Evolutionary conservation across 2,797 vertebrate genomes (phyloP).

Genomic region (Macropus fuliginosus): DNA sequence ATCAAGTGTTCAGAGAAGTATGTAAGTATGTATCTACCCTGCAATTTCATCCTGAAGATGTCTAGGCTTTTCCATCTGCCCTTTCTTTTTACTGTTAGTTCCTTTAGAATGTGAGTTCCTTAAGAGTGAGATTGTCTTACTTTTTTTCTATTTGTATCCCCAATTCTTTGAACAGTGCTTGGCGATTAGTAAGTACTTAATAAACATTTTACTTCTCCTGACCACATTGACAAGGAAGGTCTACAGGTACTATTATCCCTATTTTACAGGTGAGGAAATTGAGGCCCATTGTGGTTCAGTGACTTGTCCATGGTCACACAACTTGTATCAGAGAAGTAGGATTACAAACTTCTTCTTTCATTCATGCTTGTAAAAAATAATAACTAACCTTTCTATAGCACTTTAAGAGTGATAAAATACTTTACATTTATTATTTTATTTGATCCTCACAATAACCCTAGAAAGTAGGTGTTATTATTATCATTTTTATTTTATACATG

Average conservation of each 20-base stretch:
- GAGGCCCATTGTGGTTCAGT: not conserved
- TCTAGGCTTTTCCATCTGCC: not conserved
- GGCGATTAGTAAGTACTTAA: not conserved
- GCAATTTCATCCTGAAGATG: not conserved
- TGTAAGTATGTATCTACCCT: not conserved
- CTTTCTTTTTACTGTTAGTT: not conserved
- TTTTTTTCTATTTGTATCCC: not conserved
- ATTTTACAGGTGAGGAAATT: not conserved
- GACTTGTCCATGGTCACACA: not conserved
- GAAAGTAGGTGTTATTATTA: not conserved
- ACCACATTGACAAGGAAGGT: not conserved
- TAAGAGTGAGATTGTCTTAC: not conserved
- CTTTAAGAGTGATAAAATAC: not conserved
- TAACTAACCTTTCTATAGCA: not conserved
- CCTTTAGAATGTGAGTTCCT: not conserved
- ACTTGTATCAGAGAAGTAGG: not conserved
- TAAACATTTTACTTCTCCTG: not conserved
- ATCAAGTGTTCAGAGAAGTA: not conserved
- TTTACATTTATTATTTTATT: not conserved
- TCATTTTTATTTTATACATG: not conserved
- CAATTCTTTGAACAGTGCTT: not conserved
- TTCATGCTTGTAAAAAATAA: not conserved
- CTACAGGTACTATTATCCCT: not conserved
- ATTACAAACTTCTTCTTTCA: not conserved
- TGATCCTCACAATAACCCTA: not conserved